phyloP scores from a whole-genome alignment of 1,140 invertebrate species.

The Capitella teleta region DNA sequence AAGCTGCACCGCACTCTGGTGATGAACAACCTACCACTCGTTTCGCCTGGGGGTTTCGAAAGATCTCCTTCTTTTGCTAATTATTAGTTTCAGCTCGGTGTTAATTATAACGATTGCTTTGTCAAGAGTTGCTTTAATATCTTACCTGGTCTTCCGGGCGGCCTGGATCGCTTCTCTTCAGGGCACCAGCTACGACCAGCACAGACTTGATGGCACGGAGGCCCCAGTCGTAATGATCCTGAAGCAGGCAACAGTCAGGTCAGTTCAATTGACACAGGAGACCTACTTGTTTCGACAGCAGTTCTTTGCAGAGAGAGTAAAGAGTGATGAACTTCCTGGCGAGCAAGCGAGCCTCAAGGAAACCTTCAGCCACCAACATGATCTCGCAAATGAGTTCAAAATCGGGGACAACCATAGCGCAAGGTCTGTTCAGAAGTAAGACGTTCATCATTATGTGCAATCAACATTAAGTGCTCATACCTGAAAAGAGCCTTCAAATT shows the following conservation, averaged over 20 bases:
- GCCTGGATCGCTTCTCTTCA: conserved; percentile 79
- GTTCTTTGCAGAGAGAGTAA: conserved; percentile 85
- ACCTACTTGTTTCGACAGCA: conserved; percentile 74
- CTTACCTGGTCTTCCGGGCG: conserved; percentile 78
- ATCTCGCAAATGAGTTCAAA: conserved; percentile 96
- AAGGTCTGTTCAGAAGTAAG: conserved; percentile 53
- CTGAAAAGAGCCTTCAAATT: conserved; percentile 81
- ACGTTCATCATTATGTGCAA: too few species aligned
- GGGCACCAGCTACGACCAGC: conserved; percentile 83
- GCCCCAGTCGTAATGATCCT: conserved; percentile 94
- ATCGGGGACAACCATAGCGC: conserved; percentile 95
- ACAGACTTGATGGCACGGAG: conserved; percentile 91
- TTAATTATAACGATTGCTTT: too few species aligned
- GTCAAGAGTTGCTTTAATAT: neutral
- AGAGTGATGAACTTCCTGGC: conserved; percentile 93
- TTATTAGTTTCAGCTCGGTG: too few species aligned
- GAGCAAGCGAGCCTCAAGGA: conserved; percentile 82
- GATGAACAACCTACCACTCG: too few species aligned
- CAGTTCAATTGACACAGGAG: neutral
- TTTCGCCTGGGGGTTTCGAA: too few species aligned
- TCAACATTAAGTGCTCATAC: conserved; percentile 35
- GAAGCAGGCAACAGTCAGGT: neutral
- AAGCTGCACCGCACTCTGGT: too few species aligned
- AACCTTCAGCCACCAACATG: conserved; percentile 95
- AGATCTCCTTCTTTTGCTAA: too few species aligned